Evolutionary conservation across 2,888 invertebrate species (phyloP), one percentile per base, ranked within the genome.

Genomic region (Oscheius sp.): DNA sequence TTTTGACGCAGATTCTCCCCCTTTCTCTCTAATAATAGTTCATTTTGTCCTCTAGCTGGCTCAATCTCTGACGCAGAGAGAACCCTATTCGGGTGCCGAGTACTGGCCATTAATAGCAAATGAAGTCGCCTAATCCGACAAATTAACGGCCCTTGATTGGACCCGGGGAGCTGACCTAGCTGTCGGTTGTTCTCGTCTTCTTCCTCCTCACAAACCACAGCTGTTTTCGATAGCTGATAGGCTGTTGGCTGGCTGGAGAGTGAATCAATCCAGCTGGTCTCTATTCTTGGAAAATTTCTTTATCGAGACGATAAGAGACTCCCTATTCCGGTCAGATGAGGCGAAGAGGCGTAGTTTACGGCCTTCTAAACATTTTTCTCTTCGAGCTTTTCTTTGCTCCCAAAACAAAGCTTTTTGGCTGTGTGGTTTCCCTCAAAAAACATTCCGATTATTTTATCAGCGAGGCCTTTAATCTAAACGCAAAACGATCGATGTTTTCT

Each of bases 121-220:
- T 55, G 55, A 55, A 52, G 55, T 33, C 55, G 15, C 33, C 55
- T 55, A 55, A 55, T 55, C 55, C 55, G 55, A 55, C 34, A 55
- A 55, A 55, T 55, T 55, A 55, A 33, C 55, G 53, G n/a, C 42
- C 20, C 42, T 42, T 42, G 42, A 42, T 42, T 42, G 42, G 10
- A 15, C n/a, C n/a, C n/a, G n/a, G n/a, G n/a, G n/a, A n/a, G n/a
- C 42, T 20, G 20, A 42, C 42, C 27, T 52, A 10, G 25, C 27
- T 52, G 15, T 52, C 50, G n/a, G n/a, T 52, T 27, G 12, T 25
- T 10, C 48, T 48, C 61, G 8, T 29, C 6, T 25, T 42, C 58
- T 45, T 45, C 45, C 29, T 25, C 6, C 31, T 57, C 61, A 27
- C 12, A 27, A 8, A 23, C 50, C 42, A 45, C 61, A 61, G 61